Base-by-base conservation (phyloP, 1,140 invertebrate genomes). In the Trachymyrmex septentrionalis region DNA sequence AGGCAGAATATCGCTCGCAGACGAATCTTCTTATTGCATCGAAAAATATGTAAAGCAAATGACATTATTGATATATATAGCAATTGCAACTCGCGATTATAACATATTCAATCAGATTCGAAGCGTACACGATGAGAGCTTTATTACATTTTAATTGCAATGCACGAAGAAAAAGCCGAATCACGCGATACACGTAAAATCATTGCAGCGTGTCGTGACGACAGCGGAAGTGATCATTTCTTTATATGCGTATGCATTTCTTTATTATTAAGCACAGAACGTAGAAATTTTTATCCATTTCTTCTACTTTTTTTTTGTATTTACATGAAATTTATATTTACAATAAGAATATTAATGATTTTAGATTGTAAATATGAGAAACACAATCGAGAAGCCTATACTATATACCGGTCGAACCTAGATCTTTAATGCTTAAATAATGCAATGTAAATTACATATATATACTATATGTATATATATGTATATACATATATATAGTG, bases 141-240 rank as follows among this genome's bases (percentile, higher is more conserved):
- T 67, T 24, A 38, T 82, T 82, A 59, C 53, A 14, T 72, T 82
- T 73, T 82, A 73, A 82, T 72, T 72, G 19, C 53, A 14, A 59
- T 44, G 63, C 78, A 34, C 3, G 24, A 59, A 73, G 30, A 6
- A 53, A 71, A n/a, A 67, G 19, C 1, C 16, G 57, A 64, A 66
- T 78, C 24, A 24, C 30, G 7, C 19, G 12, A 67, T 19, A 30
- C 24, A 34, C 67, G 34, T 82, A 73, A 81, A 71, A 61, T 73
- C 14, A 61, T 73, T 72, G 61, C 0, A 3, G 21, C 34, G 9
- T 81, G 50, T 55, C 14, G 16, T 21, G 34, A 53, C 14, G n/a
- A n/a, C 3, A 38, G 38, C 53, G 7, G 73, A 59, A 82, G 27
- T 21, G 19, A 82, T 73, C 19, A 24, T 82, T 71, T 81, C 38